Evolutionary conservation across 2,888 invertebrate genomes (phyloP).

Genomic region (Eumacrocentrus americanus): DNA sequence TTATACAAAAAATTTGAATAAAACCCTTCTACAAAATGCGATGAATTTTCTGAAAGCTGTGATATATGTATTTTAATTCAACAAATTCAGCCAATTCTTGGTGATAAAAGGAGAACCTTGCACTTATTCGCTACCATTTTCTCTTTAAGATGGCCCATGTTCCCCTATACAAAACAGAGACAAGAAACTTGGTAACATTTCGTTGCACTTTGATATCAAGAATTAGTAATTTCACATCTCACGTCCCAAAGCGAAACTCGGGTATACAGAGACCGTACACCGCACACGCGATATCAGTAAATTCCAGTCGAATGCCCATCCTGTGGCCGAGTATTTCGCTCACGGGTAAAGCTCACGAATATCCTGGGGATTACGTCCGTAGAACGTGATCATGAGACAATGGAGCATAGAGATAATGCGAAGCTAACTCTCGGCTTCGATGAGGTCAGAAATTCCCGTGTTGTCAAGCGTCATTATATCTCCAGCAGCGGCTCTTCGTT

Average conservation of each 20-base stretch:
- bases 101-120: no score
- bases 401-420: slow-evolving; percentile 29
- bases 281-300: slow-evolving; percentile 25
- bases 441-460: slow-evolving; percentile 19
- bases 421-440: slow-evolving; percentile 26
- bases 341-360: slow-evolving; percentile 27
- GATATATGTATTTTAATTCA: no score
- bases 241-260: slow-evolving; percentile 12
- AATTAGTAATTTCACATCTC: slow-evolving; percentile 20
- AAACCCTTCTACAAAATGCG: no score
- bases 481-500: neutral
- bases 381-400: slow-evolving; percentile 32
- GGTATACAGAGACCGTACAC: neutral
- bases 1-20: no score
- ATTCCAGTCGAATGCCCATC: slow-evolving; percentile 30
- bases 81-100: no score
- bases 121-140: no score
- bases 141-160: no score
- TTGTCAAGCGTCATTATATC: slow-evolving; percentile 19
- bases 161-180: no score
- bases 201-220: slow-evolving; percentile 6
- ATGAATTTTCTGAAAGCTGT: no score
- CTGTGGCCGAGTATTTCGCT: slow-evolving; percentile 27
- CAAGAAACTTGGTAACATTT: neutral
- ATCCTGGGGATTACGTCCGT: slow-evolving; percentile 30